phyloP scores from a whole-genome alignment of 2,888 invertebrate species.

The Lordiphosa andalusiaca region DNA sequence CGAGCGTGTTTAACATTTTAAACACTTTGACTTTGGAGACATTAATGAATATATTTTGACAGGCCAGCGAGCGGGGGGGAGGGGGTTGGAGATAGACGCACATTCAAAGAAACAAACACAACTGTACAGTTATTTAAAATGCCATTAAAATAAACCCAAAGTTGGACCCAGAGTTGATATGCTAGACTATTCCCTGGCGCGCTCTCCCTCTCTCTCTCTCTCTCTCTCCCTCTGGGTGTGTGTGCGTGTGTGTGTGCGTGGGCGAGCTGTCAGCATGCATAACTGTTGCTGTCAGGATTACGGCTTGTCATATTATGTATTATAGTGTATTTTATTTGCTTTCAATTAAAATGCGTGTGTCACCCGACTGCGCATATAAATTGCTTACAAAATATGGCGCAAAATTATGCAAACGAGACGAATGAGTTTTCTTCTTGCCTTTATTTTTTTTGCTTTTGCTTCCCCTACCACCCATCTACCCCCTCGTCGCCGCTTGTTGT shows the following conservation, averaged over 20 bases:
- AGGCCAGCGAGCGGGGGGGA: constrained; percentile 8
- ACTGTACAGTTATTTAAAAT: constrained; percentile 64
- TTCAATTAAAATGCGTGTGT: constrained; percentile 72
- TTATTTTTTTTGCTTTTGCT: too few species aligned
- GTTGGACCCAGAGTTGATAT: constrained; percentile 35
- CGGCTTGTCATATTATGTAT: constrained; percentile 70
- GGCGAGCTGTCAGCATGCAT: constrained; percentile 59
- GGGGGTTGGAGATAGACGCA: not conserved
- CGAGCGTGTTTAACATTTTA: constrained; percentile 60
- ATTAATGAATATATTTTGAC: constrained; percentile 60
- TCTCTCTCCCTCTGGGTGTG: too few species aligned
- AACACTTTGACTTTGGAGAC: constrained; percentile 63
- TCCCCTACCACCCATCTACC: not conserved
- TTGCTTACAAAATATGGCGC: constrained; percentile 61
- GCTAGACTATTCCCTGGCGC: constrained; percentile 16
- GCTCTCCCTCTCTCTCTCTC: not conserved
- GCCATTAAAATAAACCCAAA: constrained; percentile 53
- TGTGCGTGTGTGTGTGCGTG: constrained; percentile 7
- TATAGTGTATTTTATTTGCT: constrained; percentile 70
- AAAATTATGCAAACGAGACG: constrained; percentile 62
- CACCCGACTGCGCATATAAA: constrained; percentile 59
- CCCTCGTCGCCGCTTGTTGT: constrained; percentile 4
- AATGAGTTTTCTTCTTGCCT: constrained; percentile 23
- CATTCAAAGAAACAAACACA: constrained; percentile 13
- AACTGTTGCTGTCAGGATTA: constrained; percentile 74